phyloP scores from a whole-genome alignment of 2,888 invertebrate genomes.

The Athalia rosae region DNA sequence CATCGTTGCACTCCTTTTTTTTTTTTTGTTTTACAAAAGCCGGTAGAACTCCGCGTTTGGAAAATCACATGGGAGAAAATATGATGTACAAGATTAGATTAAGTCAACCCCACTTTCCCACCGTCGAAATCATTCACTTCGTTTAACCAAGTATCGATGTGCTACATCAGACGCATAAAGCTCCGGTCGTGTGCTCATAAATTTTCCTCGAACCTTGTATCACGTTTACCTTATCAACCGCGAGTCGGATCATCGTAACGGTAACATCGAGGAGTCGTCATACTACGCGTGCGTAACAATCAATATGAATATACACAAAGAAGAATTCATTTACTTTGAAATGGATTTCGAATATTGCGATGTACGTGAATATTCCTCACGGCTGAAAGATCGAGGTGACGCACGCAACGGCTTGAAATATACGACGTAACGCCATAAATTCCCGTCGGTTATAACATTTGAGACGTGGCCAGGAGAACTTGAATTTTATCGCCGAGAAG shows the following conservation, averaged over 20 bases:
- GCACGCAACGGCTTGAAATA: constrained; percentile 28
- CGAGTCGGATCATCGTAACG: constrained; percentile 69
- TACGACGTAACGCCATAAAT: constrained; percentile 11
- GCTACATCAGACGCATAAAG: constrained; percentile 58
- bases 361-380: constrained; percentile 11
- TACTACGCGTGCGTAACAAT: constrained; percentile 3
- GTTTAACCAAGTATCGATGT: constrained; percentile 71
- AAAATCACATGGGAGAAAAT: constrained; percentile 26
- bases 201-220: constrained; percentile 44
- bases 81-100: constrained; percentile 38
- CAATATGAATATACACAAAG: background rate
- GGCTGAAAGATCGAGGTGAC: constrained; percentile 11
- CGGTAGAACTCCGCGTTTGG: constrained; percentile 45
- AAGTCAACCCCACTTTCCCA: constrained; percentile 60
- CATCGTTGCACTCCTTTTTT: too few species aligned
- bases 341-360: background rate
- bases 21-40: constrained; percentile 13
- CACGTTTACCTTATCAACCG: constrained; percentile 72
- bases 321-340: background rate
- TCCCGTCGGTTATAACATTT: background rate
- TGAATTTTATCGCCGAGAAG: constrained; percentile 8
- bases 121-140: constrained; percentile 69
- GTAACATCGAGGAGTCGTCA: background rate
- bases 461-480: background rate
- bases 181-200: constrained; percentile 42